Percentiles rank a stretch among this genome's conserved stretches.
Evolutionary conservation across 2,113 vertebrate species (phyloP).

Genomic region (Sclerurus mexicanus): DNA sequence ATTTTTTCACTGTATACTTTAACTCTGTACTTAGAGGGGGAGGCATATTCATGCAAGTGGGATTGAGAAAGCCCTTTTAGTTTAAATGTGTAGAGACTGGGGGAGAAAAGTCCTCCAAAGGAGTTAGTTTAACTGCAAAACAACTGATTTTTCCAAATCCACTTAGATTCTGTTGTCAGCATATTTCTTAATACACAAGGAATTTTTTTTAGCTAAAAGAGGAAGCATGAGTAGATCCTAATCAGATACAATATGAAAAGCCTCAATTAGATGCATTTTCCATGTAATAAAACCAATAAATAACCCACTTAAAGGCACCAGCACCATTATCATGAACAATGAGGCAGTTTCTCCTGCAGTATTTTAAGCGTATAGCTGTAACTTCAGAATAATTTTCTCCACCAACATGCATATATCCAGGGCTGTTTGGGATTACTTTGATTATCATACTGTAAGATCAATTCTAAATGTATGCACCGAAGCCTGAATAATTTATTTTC

Average conservation of each 20-base stretch:
- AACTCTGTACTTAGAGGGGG: background rate
- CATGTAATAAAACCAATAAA: constrained; percentile 6
- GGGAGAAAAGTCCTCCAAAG: background rate
- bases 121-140: background rate
- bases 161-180: background rate
- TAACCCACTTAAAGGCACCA: background rate
- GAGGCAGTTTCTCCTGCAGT: constrained; percentile 15
- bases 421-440: constrained; percentile 39
- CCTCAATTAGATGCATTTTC: constrained; percentile 40
- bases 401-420: background rate
- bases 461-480: constrained; percentile 23
- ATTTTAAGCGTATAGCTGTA: background rate
- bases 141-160: background rate
- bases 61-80: background rate
- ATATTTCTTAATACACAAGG: background rate
- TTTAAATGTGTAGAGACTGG: background rate
- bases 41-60: background rate
- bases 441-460: constrained; percentile 45
- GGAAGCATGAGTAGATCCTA: background rate
- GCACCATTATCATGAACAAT: constrained; percentile 34
- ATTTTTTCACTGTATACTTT: background rate
- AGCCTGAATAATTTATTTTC: constrained; percentile 61
- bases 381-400: constrained; percentile 24
- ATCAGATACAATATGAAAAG: constrained; percentile 1
- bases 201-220: background rate